Evolutionary conservation across 2,888 invertebrate genomes (phyloP), one percentile per base, ranked within the genome.

Genomic region (Mythimna pallens): DNA sequence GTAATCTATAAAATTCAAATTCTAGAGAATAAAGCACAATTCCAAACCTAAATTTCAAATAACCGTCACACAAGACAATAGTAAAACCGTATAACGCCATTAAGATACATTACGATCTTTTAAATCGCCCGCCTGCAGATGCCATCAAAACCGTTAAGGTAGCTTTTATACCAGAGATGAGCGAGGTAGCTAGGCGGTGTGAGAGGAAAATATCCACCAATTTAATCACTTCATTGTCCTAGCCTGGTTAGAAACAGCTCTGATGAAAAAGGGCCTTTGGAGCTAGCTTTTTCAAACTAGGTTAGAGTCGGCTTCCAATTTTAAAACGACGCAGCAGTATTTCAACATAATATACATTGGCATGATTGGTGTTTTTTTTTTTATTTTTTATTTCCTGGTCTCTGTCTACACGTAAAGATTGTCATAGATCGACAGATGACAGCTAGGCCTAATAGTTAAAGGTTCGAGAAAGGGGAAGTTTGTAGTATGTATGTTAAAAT

Each of bases 61-160:
- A 73, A 78, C 82, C 72, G 64, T 71, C 74, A 69, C 68, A 59
- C 65, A 76, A 81, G 71, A 76, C 83, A 74, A 70, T 76, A 82
- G 68, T 70, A 74, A 81, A 81, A 81, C 82, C 81, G 57, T 82
- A 78, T 82, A 78, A 67, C 62, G 74, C 72, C 68, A 76, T 82
- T 81, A 84, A 73, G 34, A 61, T 63, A 69, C 50, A 76, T 84
- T 82, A 84, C 74, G 84, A 85, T 85, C 85, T 76, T 83, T 78
- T 81, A 77, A 86, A 80, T 78, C 75, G 67, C 62, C 70, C 78
- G 76, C 71, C 86, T 85, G 76, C 81, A 78, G 61, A 62, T 64
- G 70, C 82, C 71, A 85, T 85, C 79, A 84, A 85, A 82, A 88
- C 83, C 86, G 86, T 87, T 89, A 89, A 89, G 40, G 14, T 7